phyloP scores from a whole-genome alignment of 2,113 vertebrate genomes.

The Chelonoidis abingdonii region DNA sequence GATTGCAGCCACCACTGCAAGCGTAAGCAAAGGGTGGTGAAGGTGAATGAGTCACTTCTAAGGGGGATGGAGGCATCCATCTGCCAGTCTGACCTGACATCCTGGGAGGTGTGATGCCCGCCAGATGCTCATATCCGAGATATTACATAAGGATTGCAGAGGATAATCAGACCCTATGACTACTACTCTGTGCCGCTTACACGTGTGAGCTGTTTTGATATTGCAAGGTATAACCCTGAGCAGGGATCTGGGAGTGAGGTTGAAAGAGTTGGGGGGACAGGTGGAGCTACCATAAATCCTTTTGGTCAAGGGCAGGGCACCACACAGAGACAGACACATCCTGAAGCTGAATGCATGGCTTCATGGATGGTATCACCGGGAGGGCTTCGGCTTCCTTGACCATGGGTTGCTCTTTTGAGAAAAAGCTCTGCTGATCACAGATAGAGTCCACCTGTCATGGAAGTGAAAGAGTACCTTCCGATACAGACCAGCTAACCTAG shows the following conservation, averaged over 20 bases:
- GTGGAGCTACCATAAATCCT: rapidly evolving
- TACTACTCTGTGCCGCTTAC: neutral
- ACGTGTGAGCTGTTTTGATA: neutral
- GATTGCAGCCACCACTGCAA: neutral
- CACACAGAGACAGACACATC: neutral
- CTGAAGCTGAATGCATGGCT: neutral
- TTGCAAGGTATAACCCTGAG: neutral
- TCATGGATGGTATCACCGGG: neutral
- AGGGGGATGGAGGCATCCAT: neutral
- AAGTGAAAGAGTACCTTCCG: neutral
- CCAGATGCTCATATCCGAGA: neutral
- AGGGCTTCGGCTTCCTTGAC: neutral
- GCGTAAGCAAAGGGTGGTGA: neutral
- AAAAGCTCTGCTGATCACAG: neutral
- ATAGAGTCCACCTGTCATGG: neutral
- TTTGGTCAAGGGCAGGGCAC: neutral
- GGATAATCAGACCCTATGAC: neutral
- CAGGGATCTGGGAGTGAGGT: neutral
- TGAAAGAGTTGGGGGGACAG: neutral
- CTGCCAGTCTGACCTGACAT: neutral
- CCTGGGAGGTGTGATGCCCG: neutral
- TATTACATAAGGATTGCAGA: neutral
- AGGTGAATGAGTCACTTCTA: rapidly evolving
- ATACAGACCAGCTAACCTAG: neutral
- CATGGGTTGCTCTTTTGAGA: neutral